A percentile compares a stretch with the other conserved stretches of the same genome.
Evolutionary conservation across 2,113 vertebrate genomes (phyloP).

Genomic region (Cephalophus harveyi): DNA sequence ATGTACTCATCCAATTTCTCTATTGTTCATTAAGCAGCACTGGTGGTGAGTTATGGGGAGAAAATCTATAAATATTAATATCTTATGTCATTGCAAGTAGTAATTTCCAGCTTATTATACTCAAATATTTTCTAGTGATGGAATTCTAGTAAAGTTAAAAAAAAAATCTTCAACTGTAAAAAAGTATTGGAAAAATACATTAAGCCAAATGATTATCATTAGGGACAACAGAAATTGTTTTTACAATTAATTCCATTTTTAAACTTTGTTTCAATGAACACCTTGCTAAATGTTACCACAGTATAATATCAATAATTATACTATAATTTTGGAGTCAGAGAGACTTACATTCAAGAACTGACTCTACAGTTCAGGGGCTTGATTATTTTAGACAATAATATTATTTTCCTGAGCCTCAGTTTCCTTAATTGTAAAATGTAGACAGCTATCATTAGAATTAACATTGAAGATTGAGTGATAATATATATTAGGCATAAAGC

Average conservation of each 20-base stretch:
- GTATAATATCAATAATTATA: background rate
- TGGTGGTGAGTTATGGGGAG: constrained; percentile 35
- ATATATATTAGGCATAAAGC: background rate
- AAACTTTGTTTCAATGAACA: background rate
- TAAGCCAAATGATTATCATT: background rate
- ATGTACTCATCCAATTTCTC: constrained; percentile 30
- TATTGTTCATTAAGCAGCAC: constrained; percentile 59
- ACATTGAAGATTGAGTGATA: background rate
- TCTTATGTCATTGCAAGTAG: constrained; percentile 27
- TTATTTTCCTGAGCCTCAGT: background rate
- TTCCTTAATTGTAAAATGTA: background rate
- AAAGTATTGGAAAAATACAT: background rate
- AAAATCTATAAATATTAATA: constrained; percentile 65
- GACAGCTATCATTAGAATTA: background rate
- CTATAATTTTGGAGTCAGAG: background rate
- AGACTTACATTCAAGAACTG: background rate
- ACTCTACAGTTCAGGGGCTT: background rate
- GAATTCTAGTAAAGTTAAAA: background rate
- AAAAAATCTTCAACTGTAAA: background rate
- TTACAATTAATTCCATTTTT: background rate
- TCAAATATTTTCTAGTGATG: constrained; percentile 26
- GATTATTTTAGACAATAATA: background rate
- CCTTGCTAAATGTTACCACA: background rate
- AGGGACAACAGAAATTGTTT: background rate
- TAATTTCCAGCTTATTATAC: constrained; percentile 43